Base-by-base conservation (phyloP, 2,797 vertebrate species). In the Danio kyathit region DNA sequence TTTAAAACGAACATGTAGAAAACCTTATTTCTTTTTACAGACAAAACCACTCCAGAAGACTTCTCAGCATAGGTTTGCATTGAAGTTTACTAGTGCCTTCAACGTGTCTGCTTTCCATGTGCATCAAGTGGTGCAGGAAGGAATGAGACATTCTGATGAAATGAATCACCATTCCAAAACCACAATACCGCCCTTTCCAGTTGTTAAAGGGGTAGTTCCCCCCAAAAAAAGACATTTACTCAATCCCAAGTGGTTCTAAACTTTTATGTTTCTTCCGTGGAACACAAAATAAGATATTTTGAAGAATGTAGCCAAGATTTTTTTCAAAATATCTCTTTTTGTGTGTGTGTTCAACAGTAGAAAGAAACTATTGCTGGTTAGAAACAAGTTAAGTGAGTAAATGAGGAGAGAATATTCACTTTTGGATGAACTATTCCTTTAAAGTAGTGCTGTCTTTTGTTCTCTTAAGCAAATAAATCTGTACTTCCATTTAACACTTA, bases 111-210 rank as follows among this genome's bases (percentile, higher is more conserved):
- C 57, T 2, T 6, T 16, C 43, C n/a, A 64, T 76, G 61, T 21
- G 74, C 48, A 49, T 5, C 29, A 12, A 40, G 51, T n/a, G 49
- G 73, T 1, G 60, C 60, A 73, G 78, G 78, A 80, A 74, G 51
- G 46, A 75, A 75, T 5, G 3, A 52, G n/a, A 64, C 61, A 70
- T 70, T 79, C 65, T 76, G 41, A n/a, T 46, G 41, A 70, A 41
- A 48, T 82, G 52, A 73, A 60, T 79, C 76, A 71, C 63, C 6
- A 0, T 4, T 67, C 5, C 48, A 66, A 63, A 51, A 70, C 57
- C 73, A 44, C 41, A 56, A 46, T 80, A 60, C 51, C 78, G 2
- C 69, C 69, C 49, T 80, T 43, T 65, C 67, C n/a, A n/a, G 40
- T 38, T 29, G 29, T 29, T 29, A 29, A 29, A 29, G 29, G 29